Percentiles rank a stretch among this genome's conserved stretches.
These are phyloP conservation scores for Scaptomyza tumidula DNA, from an alignment of 2,888 invertebrate genomes.

Conservation along the genomic window DNA sequence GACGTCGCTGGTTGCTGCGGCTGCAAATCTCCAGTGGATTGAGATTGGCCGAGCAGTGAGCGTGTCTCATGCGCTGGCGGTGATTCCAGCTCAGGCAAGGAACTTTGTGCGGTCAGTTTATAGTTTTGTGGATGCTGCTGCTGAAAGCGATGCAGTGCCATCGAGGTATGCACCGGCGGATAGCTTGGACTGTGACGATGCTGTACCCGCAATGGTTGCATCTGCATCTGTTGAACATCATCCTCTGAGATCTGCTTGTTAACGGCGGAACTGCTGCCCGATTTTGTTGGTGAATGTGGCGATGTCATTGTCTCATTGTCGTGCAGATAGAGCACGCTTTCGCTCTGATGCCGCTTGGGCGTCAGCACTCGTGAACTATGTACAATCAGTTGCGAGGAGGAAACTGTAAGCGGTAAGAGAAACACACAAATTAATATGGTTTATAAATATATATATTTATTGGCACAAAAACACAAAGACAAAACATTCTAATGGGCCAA, in stretches of 20 bases:
- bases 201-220: slow-evolving; percentile 62
- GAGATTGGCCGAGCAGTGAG: slow-evolving; percentile 55
- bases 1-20: slow-evolving; percentile 47
- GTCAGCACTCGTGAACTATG: slow-evolving; percentile 91
- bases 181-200: slow-evolving; percentile 83
- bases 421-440: not conserved
- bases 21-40: slow-evolving; percentile 71
- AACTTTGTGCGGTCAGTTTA: slow-evolving; percentile 67
- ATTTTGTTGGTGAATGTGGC: slow-evolving; percentile 45
- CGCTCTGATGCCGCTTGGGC: slow-evolving; percentile 91
- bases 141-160: slow-evolving; percentile 75
- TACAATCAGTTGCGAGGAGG: slow-evolving; percentile 88
- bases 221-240: slow-evolving; percentile 33
- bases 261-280: slow-evolving; percentile 14
- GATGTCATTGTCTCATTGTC: slow-evolving; percentile 82
- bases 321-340: slow-evolving; percentile 90
- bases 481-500: slow-evolving; percentile 42
- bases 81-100: slow-evolving; percentile 68
- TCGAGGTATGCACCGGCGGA: slow-evolving; percentile 78
- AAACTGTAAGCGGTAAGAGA: slow-evolving; percentile 75
- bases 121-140: slow-evolving; percentile 50
- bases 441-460: slow-evolving; percentile 3
- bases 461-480: slow-evolving; percentile 3
- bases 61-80: slow-evolving; percentile 28
- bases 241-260: slow-evolving; percentile 60